Conservation (phyloP, 2,888 invertebrate species). For the Tetragnatha montana region DNA sequence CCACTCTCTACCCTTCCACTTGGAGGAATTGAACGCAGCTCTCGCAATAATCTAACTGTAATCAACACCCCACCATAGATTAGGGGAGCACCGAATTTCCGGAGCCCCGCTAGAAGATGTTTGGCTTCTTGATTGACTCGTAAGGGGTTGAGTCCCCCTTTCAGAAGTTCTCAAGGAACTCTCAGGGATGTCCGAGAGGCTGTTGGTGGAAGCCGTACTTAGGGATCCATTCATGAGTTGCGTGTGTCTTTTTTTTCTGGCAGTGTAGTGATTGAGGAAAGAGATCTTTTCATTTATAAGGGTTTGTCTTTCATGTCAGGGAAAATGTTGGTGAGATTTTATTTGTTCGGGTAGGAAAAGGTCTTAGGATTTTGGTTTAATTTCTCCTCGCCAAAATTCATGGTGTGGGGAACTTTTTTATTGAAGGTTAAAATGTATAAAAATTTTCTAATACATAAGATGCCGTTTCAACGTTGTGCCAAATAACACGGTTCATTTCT, state of each 20-base stretch:
- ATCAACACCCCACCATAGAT: background rate
- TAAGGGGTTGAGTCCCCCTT: background rate
- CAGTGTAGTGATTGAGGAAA: background rate
- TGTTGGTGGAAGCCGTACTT: background rate
- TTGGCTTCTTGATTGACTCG: constrained; percentile 16
- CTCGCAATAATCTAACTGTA: background rate
- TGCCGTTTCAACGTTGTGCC: no score
- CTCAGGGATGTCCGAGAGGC: background rate
- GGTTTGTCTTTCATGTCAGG: background rate
- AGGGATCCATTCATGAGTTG: background rate
- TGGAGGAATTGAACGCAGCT: background rate
- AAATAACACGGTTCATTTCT: no score
- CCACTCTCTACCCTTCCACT: background rate
- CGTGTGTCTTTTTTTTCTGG: background rate
- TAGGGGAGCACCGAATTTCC: background rate
- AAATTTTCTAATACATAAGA: no score
- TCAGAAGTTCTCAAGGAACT: background rate
- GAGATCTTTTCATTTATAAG: background rate
- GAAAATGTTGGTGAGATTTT: background rate
- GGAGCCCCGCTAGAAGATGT: constrained; percentile 12
- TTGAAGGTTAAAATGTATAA: no score
- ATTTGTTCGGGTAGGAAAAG: background rate
- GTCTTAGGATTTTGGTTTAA: background rate
- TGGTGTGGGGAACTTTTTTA: no score
- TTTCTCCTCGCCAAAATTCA: background rate